Conservation (phyloP, 2,113 vertebrate species). For the Alexandromys fortis region DNA sequence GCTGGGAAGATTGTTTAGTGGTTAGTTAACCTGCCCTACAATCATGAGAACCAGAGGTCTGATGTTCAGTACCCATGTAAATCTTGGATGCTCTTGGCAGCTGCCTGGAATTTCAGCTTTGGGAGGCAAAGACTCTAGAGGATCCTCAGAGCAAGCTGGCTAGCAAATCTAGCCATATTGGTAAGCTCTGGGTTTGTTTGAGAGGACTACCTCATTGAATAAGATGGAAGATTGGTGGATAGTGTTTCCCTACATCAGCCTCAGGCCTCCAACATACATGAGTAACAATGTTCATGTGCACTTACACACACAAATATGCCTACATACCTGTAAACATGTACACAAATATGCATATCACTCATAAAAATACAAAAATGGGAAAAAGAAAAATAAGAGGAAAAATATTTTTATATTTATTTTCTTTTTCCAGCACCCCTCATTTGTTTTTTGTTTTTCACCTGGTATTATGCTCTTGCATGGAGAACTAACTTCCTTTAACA, state of each 20-base stretch:
- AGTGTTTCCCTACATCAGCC: background rate
- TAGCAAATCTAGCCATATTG: background rate
- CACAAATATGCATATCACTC: background rate
- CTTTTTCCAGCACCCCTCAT: background rate
- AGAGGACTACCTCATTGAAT: background rate
- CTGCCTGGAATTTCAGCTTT: background rate
- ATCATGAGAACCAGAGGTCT: background rate
- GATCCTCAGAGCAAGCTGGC: background rate
- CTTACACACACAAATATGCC: background rate
- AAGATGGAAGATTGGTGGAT: background rate
- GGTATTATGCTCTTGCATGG: background rate
- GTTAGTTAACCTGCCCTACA: background rate
- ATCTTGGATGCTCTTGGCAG: background rate
- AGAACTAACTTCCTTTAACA: background rate
- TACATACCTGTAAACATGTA: background rate
- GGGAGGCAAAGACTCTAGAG: background rate
- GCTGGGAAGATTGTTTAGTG: background rate
- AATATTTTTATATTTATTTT: background rate
- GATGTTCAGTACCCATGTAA: background rate
- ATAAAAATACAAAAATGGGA: background rate
- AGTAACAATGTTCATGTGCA: background rate
- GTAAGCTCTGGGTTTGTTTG: background rate
- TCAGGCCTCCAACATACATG: background rate
- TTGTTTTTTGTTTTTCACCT: constrained; percentile 8
- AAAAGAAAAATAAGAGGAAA: background rate